Evolutionary conservation across 2,797 vertebrate species (phyloP).

Genomic region (Mastacembelus armatus): DNA sequence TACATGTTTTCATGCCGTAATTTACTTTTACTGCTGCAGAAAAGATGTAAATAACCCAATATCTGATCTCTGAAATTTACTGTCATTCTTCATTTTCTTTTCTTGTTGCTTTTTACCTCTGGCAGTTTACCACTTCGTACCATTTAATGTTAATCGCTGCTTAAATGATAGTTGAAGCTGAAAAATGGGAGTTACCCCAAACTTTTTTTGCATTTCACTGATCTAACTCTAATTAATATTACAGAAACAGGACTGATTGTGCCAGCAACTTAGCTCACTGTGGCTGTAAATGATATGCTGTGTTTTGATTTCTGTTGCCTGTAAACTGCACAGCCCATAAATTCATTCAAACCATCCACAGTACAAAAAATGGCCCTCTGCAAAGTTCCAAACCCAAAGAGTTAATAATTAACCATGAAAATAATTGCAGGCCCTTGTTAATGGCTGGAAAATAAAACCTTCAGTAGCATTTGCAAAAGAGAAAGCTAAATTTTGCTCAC

Average conservation of each 20-base stretch:
- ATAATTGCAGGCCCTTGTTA: constrained; percentile 81
- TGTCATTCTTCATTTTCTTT: no score
- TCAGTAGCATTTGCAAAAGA: constrained; percentile 81
- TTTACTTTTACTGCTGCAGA: no score
- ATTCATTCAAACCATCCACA: constrained; percentile 39
- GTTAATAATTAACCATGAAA: constrained; percentile 79
- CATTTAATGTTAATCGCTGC: no score
- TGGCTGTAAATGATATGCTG: constrained; percentile 28
- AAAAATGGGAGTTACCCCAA: no score
- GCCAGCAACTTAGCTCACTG: not conserved
- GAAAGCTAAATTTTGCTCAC: constrained; percentile 56
- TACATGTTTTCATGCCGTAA: no score
- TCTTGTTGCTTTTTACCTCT: no score
- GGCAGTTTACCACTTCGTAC: no score
- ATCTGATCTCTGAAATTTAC: no score
- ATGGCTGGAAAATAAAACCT: constrained; percentile 80
- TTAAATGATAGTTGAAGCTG: no score
- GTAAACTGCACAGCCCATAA: constrained; percentile 52
- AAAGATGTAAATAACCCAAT: no score
- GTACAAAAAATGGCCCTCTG: constrained; percentile 5
- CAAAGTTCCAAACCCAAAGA: constrained; percentile 42
- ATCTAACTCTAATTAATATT: constrained; percentile 47
- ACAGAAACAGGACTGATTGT: constrained; percentile 29
- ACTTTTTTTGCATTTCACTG: no score
- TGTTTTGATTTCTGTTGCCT: constrained; percentile 57